phyloP scores from a whole-genome alignment of 92 coral and sea anemone genomes.

The Parazoanthus darwini region DNA sequence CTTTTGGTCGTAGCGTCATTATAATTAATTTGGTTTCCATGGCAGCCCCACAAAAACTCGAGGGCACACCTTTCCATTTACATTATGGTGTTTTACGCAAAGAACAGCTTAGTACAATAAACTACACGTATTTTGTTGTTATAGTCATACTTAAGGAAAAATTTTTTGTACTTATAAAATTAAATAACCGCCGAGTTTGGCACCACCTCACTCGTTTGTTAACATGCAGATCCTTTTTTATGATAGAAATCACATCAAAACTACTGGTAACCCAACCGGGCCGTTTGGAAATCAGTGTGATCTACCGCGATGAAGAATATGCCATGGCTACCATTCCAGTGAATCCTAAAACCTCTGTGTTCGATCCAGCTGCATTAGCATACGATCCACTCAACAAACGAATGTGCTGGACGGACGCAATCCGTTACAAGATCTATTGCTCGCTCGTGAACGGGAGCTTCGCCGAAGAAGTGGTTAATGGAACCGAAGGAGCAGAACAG shows the following conservation, averaged over 20 bases:
- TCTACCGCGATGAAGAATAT: conserved; percentile 8
- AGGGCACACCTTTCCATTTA: too few relatives aligned
- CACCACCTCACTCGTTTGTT: too few relatives aligned
- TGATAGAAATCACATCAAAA: conserved; percentile 10
- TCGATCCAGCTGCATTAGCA: conserved; percentile 7
- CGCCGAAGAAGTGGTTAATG: conserved; percentile 5
- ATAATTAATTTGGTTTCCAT: too few relatives aligned
- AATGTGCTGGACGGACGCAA: conserved; percentile 26
- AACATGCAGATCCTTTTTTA: not conserved
- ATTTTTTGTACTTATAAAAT: too few relatives aligned
- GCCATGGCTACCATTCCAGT: conserved; percentile 12
- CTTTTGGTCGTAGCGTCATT: too few relatives aligned
- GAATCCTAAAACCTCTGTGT: not conserved
- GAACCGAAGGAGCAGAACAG: conserved; percentile 15
- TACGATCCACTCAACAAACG: conserved; percentile 16
- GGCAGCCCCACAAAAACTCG: too few relatives aligned
- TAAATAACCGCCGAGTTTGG: too few relatives aligned
- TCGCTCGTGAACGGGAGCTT: conserved; percentile 26
- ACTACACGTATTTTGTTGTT: too few relatives aligned
- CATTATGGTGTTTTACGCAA: too few relatives aligned
- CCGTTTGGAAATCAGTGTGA: not conserved
- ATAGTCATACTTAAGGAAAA: too few relatives aligned
- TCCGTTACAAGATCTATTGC: conserved; percentile 25
- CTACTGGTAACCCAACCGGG: conserved; percentile 20
- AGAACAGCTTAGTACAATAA: too few relatives aligned